A percentile compares a stretch with the other conserved stretches of the same genome.
These are phyloP conservation scores for Bubo blakistoni DNA, from an alignment of 2,113 vertebrate genomes.

Conservation along the genomic window DNA sequence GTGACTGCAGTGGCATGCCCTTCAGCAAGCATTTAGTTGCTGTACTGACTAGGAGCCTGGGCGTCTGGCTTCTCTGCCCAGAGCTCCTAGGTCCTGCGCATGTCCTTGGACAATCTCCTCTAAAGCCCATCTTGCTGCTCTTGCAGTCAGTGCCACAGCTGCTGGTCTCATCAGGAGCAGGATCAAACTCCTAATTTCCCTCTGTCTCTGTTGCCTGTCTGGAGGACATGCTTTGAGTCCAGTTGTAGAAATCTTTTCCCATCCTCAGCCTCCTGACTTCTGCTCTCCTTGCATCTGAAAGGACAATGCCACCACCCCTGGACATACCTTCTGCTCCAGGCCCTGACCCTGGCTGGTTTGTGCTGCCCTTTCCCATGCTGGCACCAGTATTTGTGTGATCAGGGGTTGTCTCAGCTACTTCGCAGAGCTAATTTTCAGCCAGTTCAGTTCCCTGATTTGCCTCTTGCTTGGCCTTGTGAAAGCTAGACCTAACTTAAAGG, in stretches of 20 bases:
- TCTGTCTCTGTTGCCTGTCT: not conserved
- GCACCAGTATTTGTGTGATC: not conserved
- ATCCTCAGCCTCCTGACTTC: not conserved
- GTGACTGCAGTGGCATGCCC: not conserved
- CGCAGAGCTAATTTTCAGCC: not conserved
- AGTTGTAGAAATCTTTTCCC: not conserved
- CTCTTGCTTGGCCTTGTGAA: not conserved
- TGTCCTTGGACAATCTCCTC: not conserved
- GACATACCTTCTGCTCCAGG: not conserved
- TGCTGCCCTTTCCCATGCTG: not conserved
- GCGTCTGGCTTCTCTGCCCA: not conserved
- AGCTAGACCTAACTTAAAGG: not conserved
- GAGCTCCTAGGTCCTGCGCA: fast-evolving
- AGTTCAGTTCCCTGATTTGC: not conserved
- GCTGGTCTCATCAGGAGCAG: not conserved
- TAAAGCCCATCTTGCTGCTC: not conserved
- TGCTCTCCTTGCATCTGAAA: not conserved
- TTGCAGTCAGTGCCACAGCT: not conserved
- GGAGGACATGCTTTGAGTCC: not conserved
- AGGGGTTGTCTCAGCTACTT: not conserved
- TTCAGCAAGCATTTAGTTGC: not conserved
- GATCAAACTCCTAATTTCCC: not conserved
- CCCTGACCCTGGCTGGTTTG: not conserved
- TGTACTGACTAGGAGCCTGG: not conserved
- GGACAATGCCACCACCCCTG: not conserved